Conservation (phyloP, 2,888 invertebrate genomes). For the Stenurella melanura region DNA sequence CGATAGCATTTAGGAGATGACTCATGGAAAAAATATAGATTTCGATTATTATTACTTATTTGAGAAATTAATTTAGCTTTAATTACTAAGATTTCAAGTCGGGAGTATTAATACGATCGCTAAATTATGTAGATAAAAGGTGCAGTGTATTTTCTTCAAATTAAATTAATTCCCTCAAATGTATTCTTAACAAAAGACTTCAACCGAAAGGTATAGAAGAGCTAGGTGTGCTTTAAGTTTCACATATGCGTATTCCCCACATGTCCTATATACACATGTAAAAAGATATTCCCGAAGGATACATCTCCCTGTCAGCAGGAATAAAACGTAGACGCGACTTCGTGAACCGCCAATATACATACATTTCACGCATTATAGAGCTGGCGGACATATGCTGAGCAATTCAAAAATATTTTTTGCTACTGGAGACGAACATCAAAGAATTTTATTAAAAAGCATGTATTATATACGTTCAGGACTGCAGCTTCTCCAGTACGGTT, state of each 20-base stretch:
- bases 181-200: conserved; percentile 5
- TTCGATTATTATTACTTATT: too few relatives aligned
- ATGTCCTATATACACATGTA: conserved; percentile 42
- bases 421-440: conserved; percentile 17
- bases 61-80: too few relatives aligned
- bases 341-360: conserved; percentile 55
- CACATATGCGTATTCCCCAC: conserved; percentile 50
- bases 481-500: too few relatives aligned
- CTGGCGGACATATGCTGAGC: conserved; percentile 13
- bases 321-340: conserved; percentile 47
- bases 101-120: too few relatives aligned
- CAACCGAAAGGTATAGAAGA: conserved; percentile 1
- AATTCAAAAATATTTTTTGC: conserved; percentile 34
- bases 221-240: conserved; percentile 28
- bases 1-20: too few relatives aligned
- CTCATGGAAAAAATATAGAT: too few relatives aligned
- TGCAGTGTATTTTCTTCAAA: not conserved
- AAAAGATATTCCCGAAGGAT: conserved; percentile 52
- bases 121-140: not conserved
- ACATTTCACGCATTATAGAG: conserved; percentile 40
- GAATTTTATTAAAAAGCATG: not conserved
- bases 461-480: not conserved
- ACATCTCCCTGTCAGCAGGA: conserved; percentile 45
- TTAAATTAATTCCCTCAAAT: not conserved
- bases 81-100: too few relatives aligned